Evolutionary conservation across 2,888 invertebrate species (phyloP).

Genomic region (Leptarthrus brevirostris): DNA sequence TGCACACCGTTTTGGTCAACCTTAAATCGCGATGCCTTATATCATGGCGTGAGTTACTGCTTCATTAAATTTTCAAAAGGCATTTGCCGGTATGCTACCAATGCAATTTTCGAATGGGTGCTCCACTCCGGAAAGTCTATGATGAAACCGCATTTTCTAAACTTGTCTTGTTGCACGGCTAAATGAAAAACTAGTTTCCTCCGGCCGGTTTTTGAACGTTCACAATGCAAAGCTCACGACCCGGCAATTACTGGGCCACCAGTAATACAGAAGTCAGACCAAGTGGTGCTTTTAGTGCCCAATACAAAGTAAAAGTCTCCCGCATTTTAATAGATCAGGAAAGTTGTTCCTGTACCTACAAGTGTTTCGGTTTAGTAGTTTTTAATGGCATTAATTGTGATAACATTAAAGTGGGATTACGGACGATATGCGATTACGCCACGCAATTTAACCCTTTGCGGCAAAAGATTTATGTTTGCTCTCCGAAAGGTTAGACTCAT

Average conservation of each 20-base stretch:
- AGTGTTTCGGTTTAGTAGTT: not conserved
- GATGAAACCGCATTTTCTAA: conserved; percentile 26
- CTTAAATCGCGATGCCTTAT: not conserved
- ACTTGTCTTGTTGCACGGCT: not conserved
- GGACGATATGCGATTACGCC: not conserved
- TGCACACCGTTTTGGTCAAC: too few species aligned
- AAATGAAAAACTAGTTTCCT: conserved; percentile 34
- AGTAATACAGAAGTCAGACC: conserved; percentile 9
- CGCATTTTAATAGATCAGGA: conserved; percentile 21
- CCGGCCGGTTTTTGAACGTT: conserved; percentile 2
- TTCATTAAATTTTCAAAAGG: not conserved
- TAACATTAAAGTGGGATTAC: not conserved
- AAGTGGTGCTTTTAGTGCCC: not conserved
- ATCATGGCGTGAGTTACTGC: not conserved
- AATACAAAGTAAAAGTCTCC: conserved; percentile 13
- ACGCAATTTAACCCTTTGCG: not conserved
- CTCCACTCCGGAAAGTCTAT: conserved; percentile 12
- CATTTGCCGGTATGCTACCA: not conserved
- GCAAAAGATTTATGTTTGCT: too few species aligned
- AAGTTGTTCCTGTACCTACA: not conserved
- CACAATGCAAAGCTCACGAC: conserved; percentile 32
- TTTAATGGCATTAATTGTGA: conserved; percentile 14
- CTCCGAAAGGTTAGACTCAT: too few species aligned
- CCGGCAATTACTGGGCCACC: conserved; percentile 9
- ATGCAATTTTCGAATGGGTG: conserved; percentile 5